Evolutionary conservation across 2,888 invertebrate species (phyloP), one percentile per base, ranked within the genome.

Genomic region (Caenorhabditis auriculariae): DNA sequence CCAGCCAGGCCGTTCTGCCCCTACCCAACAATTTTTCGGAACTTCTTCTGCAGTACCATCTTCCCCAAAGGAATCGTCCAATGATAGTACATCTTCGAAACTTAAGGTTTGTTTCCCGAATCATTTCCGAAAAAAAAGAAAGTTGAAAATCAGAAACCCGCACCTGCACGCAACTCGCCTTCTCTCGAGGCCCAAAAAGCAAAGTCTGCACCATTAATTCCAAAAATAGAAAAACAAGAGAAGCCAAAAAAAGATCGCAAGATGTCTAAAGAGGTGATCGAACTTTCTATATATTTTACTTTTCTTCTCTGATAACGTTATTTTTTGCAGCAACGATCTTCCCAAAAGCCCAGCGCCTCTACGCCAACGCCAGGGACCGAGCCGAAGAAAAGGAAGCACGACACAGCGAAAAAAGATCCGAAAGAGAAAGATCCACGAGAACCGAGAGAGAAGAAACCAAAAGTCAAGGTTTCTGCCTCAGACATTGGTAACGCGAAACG

Each of bases 341-440:
- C n/a, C n/a, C n/a, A n/a, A n/a, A n/a, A n/a, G n/a, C n/a, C n/a
- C n/a, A n/a, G n/a, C n/a, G n/a, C n/a, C n/a, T n/a, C n/a, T n/a
- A n/a, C n/a, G n/a, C n/a, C n/a, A n/a, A n/a, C n/a, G n/a, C n/a
- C n/a, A n/a, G n/a, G n/a, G n/a, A n/a, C n/a, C n/a, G n/a, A n/a
- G n/a, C 50, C 50, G 32, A 55, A 60, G 28, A 61, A 56, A 24
- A n/a, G 54, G 24, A 61, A 57, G 21, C 26, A 42, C 1, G 54
- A 51, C 1, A 51, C 44, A 35, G 53, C 49, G 21, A 54, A 58
- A 19, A 62, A 62, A 21, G 62, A 62, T 17, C 26, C 26, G 19
- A 43, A 32, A 32, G 35, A 32, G 35, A 43, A 32, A 32, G 35
- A 32, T 9, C n/a, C 35, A 9, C 9, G 35, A 32, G 35, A 32